These are phyloP conservation scores for Dynastes tityus DNA, from an alignment of 2,888 invertebrate genomes.

Conservation along the genomic window DNA sequence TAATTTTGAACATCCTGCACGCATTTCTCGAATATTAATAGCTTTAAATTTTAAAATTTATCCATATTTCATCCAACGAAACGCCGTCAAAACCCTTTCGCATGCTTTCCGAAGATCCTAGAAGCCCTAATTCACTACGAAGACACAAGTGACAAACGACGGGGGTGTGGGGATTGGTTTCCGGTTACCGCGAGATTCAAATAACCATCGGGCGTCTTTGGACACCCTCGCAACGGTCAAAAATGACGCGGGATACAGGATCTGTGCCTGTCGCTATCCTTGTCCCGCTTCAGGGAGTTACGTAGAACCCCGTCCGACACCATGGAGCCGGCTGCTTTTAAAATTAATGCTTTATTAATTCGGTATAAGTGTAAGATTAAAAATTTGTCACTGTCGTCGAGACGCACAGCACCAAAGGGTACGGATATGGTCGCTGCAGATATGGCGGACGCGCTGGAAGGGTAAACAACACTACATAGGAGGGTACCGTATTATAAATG, in stretches of 20 bases:
- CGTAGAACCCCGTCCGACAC: background rate
- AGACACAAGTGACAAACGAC: too few species aligned
- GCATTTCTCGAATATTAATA: too few species aligned
- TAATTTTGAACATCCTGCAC: too few species aligned
- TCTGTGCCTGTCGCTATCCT: background rate
- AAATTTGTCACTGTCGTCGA: slow-evolving; percentile 42
- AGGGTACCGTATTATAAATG: slow-evolving; percentile 47
- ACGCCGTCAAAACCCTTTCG: too few species aligned
- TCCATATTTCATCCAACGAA: too few species aligned
- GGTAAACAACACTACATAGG: slow-evolving; percentile 36
- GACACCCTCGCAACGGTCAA: background rate
- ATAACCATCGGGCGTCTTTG: too few species aligned
- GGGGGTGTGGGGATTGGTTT: background rate
- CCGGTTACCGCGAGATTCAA: background rate
- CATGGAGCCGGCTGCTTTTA: background rate
- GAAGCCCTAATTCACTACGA: too few species aligned
- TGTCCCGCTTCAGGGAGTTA: too few species aligned
- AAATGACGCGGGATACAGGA: background rate
- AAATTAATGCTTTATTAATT: slow-evolving; percentile 30
- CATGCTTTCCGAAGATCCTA: background rate
- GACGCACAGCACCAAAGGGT: slow-evolving; percentile 3
- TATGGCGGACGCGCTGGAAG: slow-evolving; percentile 9
- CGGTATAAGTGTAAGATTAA: slow-evolving; percentile 41
- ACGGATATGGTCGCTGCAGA: slow-evolving; percentile 15
- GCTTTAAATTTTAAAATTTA: too few species aligned